Conservation (phyloP, 1,140 invertebrate genomes). For the Ceratoteleas bidentatus region DNA sequence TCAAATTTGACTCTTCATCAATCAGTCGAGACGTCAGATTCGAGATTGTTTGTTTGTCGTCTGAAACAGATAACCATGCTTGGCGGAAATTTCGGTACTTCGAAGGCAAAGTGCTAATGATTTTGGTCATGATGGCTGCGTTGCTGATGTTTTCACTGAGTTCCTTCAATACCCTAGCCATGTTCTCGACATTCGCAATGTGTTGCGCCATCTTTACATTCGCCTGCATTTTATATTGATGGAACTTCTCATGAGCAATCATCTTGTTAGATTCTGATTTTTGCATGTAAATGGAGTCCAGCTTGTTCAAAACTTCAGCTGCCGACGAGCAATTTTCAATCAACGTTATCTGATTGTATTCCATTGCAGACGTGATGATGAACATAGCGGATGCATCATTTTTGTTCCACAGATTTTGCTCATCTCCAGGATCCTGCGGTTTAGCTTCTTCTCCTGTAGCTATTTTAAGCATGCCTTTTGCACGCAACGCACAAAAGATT, state of each 20-base stretch:
- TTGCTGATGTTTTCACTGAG: slow-evolving; percentile 71
- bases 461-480: slow-evolving; percentile 53
- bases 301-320: slow-evolving; percentile 68
- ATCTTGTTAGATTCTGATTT: slow-evolving; percentile 74
- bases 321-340: slow-evolving; percentile 70
- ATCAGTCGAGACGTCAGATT: slow-evolving; percentile 75
- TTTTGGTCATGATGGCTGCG: slow-evolving; percentile 73
- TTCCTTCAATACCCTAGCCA: slow-evolving; percentile 73
- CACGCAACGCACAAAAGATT: slow-evolving; percentile 69
- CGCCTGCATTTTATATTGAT: slow-evolving; percentile 67
- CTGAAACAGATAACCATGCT: slow-evolving; percentile 74
- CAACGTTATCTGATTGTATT: neutral
- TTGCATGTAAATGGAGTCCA: slow-evolving; percentile 72
- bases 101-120: slow-evolving; percentile 29
- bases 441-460: neutral
- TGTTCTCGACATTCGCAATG: slow-evolving; percentile 73
- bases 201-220: slow-evolving; percentile 71
- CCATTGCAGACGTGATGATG: slow-evolving; percentile 8
- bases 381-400: slow-evolving; percentile 69
- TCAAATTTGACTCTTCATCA: slow-evolving; percentile 45
- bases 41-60: slow-evolving; percentile 70
- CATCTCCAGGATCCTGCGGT: slow-evolving; percentile 9
- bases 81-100: slow-evolving; percentile 73
- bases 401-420: slow-evolving; percentile 61
- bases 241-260: slow-evolving; percentile 73